phyloP scores from a whole-genome alignment of 2,113 vertebrate genomes.

The Python bivittatus region DNA sequence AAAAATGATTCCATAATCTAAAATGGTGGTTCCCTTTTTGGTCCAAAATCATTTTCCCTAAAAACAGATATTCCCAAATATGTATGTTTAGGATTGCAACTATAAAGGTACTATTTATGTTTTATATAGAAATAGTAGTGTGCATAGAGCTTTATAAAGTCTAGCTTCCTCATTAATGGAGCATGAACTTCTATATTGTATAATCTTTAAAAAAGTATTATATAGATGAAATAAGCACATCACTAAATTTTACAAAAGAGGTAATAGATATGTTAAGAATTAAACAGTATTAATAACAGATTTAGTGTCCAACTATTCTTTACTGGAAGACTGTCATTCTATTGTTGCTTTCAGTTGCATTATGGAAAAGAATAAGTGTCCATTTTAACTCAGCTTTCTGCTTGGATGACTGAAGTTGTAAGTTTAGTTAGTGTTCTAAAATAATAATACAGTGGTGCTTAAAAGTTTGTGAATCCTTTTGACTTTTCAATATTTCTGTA shows the following conservation, averaged over 20 bases:
- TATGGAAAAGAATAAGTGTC: not conserved
- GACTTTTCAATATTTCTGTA: not conserved
- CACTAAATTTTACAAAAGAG: not conserved
- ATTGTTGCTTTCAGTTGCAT: not conserved
- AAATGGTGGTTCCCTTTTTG: not conserved
- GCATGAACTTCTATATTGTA: not conserved
- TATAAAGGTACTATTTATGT: not conserved
- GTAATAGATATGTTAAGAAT: not conserved
- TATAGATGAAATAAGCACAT: not conserved
- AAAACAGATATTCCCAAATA: not conserved
- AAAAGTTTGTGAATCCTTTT: not conserved
- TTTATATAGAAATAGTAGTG: not conserved
- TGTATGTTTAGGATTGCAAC: not conserved
- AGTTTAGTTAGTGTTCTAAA: not conserved
- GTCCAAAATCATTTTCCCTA: not conserved
- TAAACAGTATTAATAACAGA: not conserved
- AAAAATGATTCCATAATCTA: conserved; percentile 24
- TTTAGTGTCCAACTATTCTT: not conserved
- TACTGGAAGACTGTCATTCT: not conserved
- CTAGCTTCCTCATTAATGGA: not conserved
- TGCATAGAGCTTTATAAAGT: not conserved
- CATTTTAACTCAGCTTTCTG: not conserved
- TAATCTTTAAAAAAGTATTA: not conserved
- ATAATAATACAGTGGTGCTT: not conserved
- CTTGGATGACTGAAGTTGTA: not conserved